A percentile compares a stretch with the other conserved stretches of the same genome.
These are phyloP conservation scores for Chloroclysta siterata DNA, from an alignment of 2,888 invertebrate species.

Conservation along the genomic window DNA sequence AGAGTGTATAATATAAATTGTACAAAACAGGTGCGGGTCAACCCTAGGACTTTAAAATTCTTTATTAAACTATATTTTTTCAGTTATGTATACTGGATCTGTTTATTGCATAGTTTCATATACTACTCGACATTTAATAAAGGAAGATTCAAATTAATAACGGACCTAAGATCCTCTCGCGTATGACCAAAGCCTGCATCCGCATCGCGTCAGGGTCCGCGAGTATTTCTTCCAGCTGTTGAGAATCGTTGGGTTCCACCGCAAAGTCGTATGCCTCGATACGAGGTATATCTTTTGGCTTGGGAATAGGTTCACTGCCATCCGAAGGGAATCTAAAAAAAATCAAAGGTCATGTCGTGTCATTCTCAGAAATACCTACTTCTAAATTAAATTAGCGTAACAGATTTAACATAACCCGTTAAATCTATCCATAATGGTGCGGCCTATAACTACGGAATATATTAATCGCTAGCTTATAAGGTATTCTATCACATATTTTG, in stretches of 20 bases:
- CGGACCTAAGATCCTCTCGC: slow-evolving; percentile 93
- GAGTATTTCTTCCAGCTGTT: slow-evolving; percentile 93
- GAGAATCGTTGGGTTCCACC: slow-evolving; percentile 91
- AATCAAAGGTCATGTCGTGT: background rate
- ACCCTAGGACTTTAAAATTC: background rate
- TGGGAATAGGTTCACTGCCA: slow-evolving; percentile 88
- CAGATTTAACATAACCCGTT: too few relatives aligned
- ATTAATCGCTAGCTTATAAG: too few relatives aligned
- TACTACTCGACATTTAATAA: too few relatives aligned
- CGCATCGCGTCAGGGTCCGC: slow-evolving; percentile 98
- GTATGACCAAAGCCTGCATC: slow-evolving; percentile 96
- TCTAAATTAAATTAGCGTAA: too few relatives aligned
- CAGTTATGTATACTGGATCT: background rate
- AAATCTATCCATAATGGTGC: too few relatives aligned
- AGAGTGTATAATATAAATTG: background rate
- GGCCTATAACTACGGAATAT: too few relatives aligned
- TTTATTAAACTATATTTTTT: background rate
- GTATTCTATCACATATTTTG: too few relatives aligned
- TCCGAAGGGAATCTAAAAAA: slow-evolving; percentile 84
- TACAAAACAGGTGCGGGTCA: background rate
- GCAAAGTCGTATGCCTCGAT: slow-evolving; percentile 96
- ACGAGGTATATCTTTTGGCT: slow-evolving; percentile 88
- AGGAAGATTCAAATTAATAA: background rate
- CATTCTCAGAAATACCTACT: too few relatives aligned
- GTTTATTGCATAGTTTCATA: background rate